phyloP scores from a whole-genome alignment of 2,113 vertebrate genomes.

The Mormoops blainvillei region DNA sequence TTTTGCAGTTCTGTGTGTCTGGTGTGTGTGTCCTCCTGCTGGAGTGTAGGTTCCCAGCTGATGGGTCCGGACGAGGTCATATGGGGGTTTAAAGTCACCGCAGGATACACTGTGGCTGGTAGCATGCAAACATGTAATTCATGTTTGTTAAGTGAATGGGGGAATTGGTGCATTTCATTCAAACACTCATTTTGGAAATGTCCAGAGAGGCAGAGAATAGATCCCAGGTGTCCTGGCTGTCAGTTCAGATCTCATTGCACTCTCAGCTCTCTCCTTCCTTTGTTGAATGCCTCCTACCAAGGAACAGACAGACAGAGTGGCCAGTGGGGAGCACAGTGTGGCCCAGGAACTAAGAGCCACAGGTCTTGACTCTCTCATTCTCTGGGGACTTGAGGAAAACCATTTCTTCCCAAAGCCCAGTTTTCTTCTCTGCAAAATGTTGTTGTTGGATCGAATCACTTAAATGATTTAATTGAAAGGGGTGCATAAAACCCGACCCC shows the following conservation, averaged over 20 bases:
- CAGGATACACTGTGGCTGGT: background rate
- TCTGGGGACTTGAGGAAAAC: background rate
- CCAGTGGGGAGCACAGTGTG: background rate
- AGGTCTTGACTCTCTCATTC: background rate
- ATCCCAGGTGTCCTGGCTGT: background rate
- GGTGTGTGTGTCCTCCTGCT: background rate
- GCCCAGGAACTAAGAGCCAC: background rate
- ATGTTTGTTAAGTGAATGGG: background rate
- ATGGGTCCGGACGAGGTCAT: accelerated
- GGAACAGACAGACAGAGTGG: background rate
- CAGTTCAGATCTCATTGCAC: too few relatives aligned
- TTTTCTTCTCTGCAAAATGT: background rate
- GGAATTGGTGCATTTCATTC: background rate
- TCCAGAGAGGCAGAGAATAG: background rate
- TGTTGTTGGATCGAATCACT: background rate
- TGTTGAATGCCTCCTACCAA: background rate
- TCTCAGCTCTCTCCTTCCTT: background rate
- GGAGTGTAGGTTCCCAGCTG: background rate
- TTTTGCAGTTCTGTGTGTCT: background rate
- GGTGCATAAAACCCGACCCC: background rate
- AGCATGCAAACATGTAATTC: background rate
- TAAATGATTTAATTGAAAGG: background rate
- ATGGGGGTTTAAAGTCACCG: background rate
- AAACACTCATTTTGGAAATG: background rate
- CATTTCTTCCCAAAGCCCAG: background rate